Evolutionary conservation across 2,797 vertebrate species (phyloP).

Genomic region (Trematomus bernacchii): DNA sequence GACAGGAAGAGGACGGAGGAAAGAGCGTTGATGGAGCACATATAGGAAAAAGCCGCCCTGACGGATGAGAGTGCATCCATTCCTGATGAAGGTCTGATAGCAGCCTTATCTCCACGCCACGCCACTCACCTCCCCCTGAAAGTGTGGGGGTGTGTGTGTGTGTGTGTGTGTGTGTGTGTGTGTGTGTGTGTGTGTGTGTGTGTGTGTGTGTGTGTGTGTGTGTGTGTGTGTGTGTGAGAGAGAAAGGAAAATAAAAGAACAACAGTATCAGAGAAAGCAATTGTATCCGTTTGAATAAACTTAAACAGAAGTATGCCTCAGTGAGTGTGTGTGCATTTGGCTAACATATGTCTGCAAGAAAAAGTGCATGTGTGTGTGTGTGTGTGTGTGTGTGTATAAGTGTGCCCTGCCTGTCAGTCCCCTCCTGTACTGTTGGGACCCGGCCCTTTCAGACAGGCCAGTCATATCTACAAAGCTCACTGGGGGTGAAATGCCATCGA

Average conservation of each 20-base stretch:
- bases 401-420: slow-evolving; percentile 26
- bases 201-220: slow-evolving; percentile 11
- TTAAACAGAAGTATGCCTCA: slow-evolving; percentile 1
- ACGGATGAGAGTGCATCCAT: slow-evolving; percentile 67
- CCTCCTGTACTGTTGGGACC: slow-evolving; percentile 45
- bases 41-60: slow-evolving; percentile 52
- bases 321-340: slow-evolving; percentile 4
- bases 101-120: slow-evolving; percentile 63
- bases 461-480: slow-evolving; percentile 62
- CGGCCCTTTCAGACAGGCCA: slow-evolving; percentile 51
- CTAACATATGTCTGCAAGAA: neutral
- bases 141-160: slow-evolving; percentile 28
- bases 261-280: slow-evolving; percentile 12
- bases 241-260: slow-evolving; percentile 7
- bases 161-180: slow-evolving; percentile 7
- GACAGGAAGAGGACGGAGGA: slow-evolving; percentile 44
- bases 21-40: slow-evolving; percentile 61
- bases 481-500: slow-evolving; percentile 61
- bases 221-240: slow-evolving; percentile 8
- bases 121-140: slow-evolving; percentile 62
- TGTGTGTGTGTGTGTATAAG: slow-evolving; percentile 11
- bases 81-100: slow-evolving; percentile 70
- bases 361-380: neutral
- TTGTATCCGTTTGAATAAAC: slow-evolving; percentile 18
- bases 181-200: neutral